A percentile compares a stretch with the other conserved stretches of the same genome.
phyloP scores from a whole-genome alignment of 2,888 invertebrate genomes.

The Heteromurus nitidus region DNA sequence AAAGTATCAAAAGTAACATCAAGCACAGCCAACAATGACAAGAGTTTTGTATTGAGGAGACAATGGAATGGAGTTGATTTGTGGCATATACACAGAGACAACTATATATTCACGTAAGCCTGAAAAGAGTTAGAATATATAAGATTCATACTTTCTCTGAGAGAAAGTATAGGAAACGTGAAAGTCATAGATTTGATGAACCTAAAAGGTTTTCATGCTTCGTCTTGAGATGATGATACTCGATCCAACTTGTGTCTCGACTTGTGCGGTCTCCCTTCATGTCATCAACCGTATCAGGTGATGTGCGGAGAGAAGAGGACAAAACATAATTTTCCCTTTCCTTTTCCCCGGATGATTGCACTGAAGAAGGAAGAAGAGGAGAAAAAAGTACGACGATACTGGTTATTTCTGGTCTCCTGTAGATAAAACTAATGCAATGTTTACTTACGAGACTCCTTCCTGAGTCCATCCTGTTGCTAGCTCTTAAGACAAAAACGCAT shows the following conservation, averaged over 20 bases:
- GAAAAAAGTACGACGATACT: background rate
- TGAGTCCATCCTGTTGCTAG: conserved; percentile 1
- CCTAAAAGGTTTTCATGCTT: background rate
- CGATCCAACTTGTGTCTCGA: background rate
- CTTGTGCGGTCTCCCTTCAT: conserved; percentile 2
- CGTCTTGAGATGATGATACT: background rate
- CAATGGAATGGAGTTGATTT: no score
- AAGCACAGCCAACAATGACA: no score
- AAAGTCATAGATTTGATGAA: background rate
- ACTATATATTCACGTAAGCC: no score
- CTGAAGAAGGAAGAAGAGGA: background rate
- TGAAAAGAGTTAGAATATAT: no score
- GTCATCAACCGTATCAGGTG: background rate
- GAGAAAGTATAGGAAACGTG: background rate
- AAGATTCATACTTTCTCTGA: background rate
- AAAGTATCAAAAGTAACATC: background rate
- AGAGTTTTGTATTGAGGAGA: no score
- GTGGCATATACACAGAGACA: no score
- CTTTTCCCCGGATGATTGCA: conserved; percentile 19
- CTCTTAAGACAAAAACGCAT: background rate
- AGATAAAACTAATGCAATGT: conserved; percentile 36
- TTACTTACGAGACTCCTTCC: conserved; percentile 23
- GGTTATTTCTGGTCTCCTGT: conserved; percentile 2
- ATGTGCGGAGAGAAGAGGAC: background rate
- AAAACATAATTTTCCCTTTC: conserved; percentile 27